Percentiles rank a stretch among this genome's conserved stretches.
Evolutionary conservation across 2,888 invertebrate genomes (phyloP).

Genomic region (Ernsta delagoae): DNA sequence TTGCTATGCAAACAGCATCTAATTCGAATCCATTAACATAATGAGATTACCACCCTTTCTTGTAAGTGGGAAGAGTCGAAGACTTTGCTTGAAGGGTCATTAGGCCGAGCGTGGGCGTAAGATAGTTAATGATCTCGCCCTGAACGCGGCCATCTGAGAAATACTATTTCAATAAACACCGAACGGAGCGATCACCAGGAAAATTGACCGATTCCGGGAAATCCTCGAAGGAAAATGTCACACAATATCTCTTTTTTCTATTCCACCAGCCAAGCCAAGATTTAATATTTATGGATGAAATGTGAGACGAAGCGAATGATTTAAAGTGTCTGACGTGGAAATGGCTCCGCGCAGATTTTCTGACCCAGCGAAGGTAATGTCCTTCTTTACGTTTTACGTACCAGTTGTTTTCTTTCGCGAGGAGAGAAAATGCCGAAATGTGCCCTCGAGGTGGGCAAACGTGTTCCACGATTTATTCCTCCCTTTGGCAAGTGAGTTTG

Average conservation of each 20-base stretch:
- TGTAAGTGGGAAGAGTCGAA: slow-evolving; percentile 32
- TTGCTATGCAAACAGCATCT: slow-evolving; percentile 16
- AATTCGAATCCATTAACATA: slow-evolving; percentile 36
- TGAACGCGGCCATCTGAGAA: slow-evolving; percentile 72
- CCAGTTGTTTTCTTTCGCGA: slow-evolving; percentile 78
- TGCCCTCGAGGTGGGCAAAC: slow-evolving; percentile 73
- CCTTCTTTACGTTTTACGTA: slow-evolving; percentile 79
- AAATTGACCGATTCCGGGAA: slow-evolving; percentile 82
- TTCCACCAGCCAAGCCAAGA: slow-evolving; percentile 73
- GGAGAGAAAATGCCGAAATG: slow-evolving; percentile 70
- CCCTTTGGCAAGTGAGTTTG: slow-evolving; percentile 71
- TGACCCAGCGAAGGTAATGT: slow-evolving; percentile 81
- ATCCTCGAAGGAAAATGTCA: slow-evolving; percentile 77
- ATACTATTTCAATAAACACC: slow-evolving; percentile 82
- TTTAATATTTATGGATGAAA: slow-evolving; percentile 85
- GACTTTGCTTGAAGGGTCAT: slow-evolving; percentile 37
- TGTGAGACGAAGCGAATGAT: slow-evolving; percentile 82
- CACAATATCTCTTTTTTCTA: slow-evolving; percentile 77
- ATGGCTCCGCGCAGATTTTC: slow-evolving; percentile 81
- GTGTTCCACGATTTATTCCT: slow-evolving; percentile 74
- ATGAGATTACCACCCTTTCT: slow-evolving; percentile 34
- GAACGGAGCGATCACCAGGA: slow-evolving; percentile 74
- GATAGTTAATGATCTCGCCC: slow-evolving; percentile 58
- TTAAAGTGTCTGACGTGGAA: slow-evolving; percentile 83
- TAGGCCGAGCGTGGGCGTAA: slow-evolving; percentile 31